Base-by-base conservation (phyloP, 2,113 vertebrate genomes). In the Coryphaenoides rupestris region DNA sequence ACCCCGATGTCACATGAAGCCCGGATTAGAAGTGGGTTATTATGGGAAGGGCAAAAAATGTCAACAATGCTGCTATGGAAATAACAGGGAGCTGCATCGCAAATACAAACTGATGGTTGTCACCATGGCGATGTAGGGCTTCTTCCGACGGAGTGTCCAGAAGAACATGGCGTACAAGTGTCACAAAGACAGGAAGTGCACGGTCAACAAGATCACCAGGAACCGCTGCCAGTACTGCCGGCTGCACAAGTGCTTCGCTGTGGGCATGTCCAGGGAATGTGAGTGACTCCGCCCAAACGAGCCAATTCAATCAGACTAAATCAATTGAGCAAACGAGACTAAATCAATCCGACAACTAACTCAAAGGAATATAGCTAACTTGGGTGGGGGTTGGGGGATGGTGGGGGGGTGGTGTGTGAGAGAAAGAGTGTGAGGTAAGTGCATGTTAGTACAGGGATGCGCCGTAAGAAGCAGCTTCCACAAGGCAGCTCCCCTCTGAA, bases 131-230 rank as follows among this genome's bases (percentile, higher is more conserved):
- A 15, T 55, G 55, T 87, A 98, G 96, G 96, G 96, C 63, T 98
- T 98, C 88, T 98, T 98, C 89, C 93, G 96, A 66, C 91, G 96
- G 83, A 98, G 96, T 76, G 95, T 98, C 86, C 96, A 98, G 91
- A 98, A 98, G 85, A 96, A 98, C 91, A 98, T 98, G 95, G 93
- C 91, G 83, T 98, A 98, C 87, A 98, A 95, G 55, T 98, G 96
- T 90, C 96, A 98, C 74, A 88, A 95, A 65, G 96, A 98, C 89
- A 93, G 94, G 82, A 98, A 96, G 86, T 98, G 96, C 89, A 93
- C 95, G 87, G 96, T 98, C 91, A 98, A 96, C 90, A 98, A 98
- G 90, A 94, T 96, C 84, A 98, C 95, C 72, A 91, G 96, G 87
- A 98, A 98, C 87, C 94, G 95, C 82, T 98, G 96, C 80, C 96